phyloP scores from a whole-genome alignment of 2,888 invertebrate species.

The Tenthredo mesomela region DNA sequence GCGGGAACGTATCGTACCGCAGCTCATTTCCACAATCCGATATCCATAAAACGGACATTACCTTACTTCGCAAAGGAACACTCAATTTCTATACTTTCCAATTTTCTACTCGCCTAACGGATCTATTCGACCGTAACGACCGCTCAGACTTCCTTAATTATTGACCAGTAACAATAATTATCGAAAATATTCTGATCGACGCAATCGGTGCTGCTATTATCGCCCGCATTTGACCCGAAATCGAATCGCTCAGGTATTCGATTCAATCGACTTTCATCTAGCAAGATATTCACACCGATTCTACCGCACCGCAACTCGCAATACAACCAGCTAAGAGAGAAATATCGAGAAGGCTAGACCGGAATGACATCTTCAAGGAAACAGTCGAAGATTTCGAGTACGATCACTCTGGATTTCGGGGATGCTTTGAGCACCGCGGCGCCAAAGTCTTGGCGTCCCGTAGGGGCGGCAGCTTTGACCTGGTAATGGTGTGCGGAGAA shows the following conservation, averaged over 20 bases:
- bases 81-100: conserved; percentile 27
- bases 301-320: neutral
- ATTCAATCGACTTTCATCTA: neutral
- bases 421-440: conserved; percentile 56
- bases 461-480: conserved; percentile 76
- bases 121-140: neutral
- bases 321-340: neutral
- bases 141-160: conserved; percentile 7
- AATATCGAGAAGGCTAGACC: neutral
- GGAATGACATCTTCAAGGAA: neutral
- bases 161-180: neutral
- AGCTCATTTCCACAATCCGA: neutral
- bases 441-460: conserved; percentile 70
- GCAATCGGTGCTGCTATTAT: neutral
- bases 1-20: neutral
- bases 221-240: neutral
- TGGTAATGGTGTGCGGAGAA: conserved; percentile 76
- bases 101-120: neutral
- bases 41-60: conserved; percentile 35
- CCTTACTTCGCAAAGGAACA: neutral
- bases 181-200: neutral
- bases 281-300: neutral
- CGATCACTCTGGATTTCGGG: conserved; percentile 26
- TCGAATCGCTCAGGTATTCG: neutral
- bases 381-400: neutral